Percentiles rank a stretch among this genome's conserved stretches.
Evolutionary conservation across 2,113 vertebrate species (phyloP).

Genomic region (Chaetodon trifascialis): DNA sequence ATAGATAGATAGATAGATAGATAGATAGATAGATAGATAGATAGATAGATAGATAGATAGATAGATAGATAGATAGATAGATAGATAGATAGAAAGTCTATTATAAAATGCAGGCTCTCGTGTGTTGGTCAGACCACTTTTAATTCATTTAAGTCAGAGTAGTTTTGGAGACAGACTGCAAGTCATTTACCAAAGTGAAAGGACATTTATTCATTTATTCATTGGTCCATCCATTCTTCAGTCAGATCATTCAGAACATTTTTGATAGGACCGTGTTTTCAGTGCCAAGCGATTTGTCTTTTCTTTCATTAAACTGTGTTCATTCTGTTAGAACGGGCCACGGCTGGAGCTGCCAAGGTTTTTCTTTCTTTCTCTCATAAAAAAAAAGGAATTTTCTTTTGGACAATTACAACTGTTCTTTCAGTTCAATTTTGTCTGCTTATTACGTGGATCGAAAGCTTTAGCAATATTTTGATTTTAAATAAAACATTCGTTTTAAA

Average conservation of each 20-base stretch:
- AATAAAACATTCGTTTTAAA: conserved; percentile 12
- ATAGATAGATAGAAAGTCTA: neutral
- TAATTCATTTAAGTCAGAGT: conserved; percentile 55
- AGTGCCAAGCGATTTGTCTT: conserved; percentile 69
- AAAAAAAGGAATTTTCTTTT: too few relatives aligned
- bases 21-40: neutral
- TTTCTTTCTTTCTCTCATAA: neutral
- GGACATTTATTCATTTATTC: conserved; percentile 64
- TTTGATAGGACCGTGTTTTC: conserved; percentile 57
- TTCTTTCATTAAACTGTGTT: conserved; percentile 54
- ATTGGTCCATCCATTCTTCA: conserved; percentile 67
- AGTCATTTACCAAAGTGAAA: conserved; percentile 39
- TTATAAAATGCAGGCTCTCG: neutral
- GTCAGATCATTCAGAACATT: conserved; percentile 37
- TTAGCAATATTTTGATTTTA: neutral
- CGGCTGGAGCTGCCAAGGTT: conserved; percentile 42
- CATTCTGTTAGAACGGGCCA: conserved; percentile 30
- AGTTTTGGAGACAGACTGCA: conserved; percentile 32
- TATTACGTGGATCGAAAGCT: neutral
- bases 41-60: neutral
- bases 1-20: conserved; percentile 2
- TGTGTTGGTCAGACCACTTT: conserved; percentile 7
- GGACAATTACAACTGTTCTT: conserved; percentile 36
- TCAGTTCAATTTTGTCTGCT: neutral
- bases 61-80: neutral